A percentile compares a stretch with the other conserved stretches of the same genome.
These are phyloP conservation scores for Babylonia areolata DNA, from an alignment of 1,140 invertebrate genomes.

Conservation along the genomic window DNA sequence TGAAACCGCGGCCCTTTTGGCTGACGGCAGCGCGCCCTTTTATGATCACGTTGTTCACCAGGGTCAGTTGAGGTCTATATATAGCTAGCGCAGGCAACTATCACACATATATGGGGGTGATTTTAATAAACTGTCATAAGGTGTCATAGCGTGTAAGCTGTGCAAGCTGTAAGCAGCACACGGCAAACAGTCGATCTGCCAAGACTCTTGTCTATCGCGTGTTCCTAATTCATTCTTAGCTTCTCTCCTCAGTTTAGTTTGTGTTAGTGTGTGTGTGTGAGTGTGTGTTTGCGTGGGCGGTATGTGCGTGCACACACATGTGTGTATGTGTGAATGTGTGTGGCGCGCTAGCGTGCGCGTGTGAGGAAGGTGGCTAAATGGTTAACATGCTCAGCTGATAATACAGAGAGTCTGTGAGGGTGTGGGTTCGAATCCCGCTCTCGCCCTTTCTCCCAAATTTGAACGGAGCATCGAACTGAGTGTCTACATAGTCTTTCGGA, in stretches of 20 bases:
- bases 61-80: too few relatives aligned
- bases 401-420: constrained; percentile 72
- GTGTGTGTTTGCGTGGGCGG: background rate
- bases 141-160: background rate
- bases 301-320: too few relatives aligned
- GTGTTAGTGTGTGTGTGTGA: background rate
- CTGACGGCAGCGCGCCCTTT: too few relatives aligned
- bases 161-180: background rate
- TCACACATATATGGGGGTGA: background rate
- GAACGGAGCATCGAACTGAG: constrained; percentile 62
- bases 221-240: too few relatives aligned
- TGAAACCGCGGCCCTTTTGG: too few relatives aligned
- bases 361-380: constrained; percentile 71
- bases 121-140: background rate
- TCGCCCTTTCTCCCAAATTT: constrained; percentile 75
- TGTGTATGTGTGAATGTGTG: background rate
- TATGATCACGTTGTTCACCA: too few relatives aligned
- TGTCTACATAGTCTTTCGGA: constrained; percentile 77
- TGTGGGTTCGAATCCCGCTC: constrained; percentile 66
- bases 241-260: background rate
- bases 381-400: constrained; percentile 77
- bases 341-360: constrained; percentile 52
- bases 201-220: too few relatives aligned
- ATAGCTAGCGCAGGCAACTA: too few relatives aligned
- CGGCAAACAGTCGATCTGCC: too few relatives aligned